phyloP scores from a whole-genome alignment of 2,888 invertebrate genomes.

The Andrena dorsata region DNA sequence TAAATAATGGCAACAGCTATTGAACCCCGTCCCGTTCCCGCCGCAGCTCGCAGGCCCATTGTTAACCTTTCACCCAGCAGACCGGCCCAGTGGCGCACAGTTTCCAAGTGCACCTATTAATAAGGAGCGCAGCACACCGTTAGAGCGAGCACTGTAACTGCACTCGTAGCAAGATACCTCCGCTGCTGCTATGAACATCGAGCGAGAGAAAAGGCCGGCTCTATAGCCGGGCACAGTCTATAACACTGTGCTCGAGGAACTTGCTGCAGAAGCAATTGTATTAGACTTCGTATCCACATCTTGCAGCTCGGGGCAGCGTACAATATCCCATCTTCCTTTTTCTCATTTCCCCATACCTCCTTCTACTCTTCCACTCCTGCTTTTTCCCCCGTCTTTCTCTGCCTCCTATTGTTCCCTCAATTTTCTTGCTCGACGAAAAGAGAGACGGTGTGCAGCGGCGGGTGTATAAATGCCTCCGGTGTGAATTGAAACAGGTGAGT shows the following conservation, averaged over 20 bases:
- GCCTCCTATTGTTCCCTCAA: slow-evolving; percentile 37
- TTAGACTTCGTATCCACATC: slow-evolving; percentile 58
- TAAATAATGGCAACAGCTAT: slow-evolving; percentile 62
- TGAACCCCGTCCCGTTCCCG: slow-evolving; percentile 34
- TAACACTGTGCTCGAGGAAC: slow-evolving; percentile 44
- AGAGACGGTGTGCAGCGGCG: not conserved
- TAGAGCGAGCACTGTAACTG: slow-evolving; percentile 64
- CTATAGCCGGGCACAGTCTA: slow-evolving; percentile 26
- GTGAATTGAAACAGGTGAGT: too few relatives aligned
- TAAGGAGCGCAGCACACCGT: slow-evolving; percentile 67
- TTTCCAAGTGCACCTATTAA: slow-evolving; percentile 72
- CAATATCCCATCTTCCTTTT: slow-evolving; percentile 28
- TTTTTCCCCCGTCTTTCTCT: not conserved
- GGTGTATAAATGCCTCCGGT: too few relatives aligned
- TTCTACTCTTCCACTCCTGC: not conserved
- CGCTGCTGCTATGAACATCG: slow-evolving; percentile 45
- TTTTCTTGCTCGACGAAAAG: slow-evolving; percentile 22
- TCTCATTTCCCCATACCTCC: not conserved
- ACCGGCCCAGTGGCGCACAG: slow-evolving; percentile 49
- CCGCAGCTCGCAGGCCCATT: slow-evolving; percentile 54
- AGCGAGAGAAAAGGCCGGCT: slow-evolving; percentile 45
- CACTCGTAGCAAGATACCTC: slow-evolving; percentile 54
- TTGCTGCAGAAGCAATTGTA: slow-evolving; percentile 68
- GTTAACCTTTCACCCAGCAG: slow-evolving; percentile 64
- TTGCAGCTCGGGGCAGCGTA: slow-evolving; percentile 11